These are phyloP conservation scores for Tetranychus cinnabarinus DNA, from an alignment of 1,140 invertebrate genomes.

Conservation along the genomic window DNA sequence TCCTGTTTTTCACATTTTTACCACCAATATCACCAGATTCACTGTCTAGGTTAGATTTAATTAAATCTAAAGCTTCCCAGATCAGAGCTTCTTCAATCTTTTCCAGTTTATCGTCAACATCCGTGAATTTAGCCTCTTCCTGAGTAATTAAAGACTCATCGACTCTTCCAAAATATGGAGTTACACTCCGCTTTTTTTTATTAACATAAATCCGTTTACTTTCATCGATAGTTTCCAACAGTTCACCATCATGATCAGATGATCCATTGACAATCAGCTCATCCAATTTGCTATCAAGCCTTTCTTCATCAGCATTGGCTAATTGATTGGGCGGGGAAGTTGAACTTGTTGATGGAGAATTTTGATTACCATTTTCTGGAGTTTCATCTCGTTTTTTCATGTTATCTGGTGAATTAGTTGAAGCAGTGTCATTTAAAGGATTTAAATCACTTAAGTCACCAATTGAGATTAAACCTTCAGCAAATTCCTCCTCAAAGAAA, in stretches of 20 bases:
- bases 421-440: too few species aligned
- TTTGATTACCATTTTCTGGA: too few species aligned
- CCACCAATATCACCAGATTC: background rate
- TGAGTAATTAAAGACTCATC: background rate
- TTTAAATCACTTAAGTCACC: too few species aligned
- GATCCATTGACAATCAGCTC: background rate
- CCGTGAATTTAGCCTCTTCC: background rate
- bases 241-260: background rate
- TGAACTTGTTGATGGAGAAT: too few species aligned
- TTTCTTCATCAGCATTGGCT: too few species aligned
- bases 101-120: constrained; percentile 4
- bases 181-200: background rate
- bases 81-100: constrained; percentile 8
- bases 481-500: too few species aligned
- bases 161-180: background rate
- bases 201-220: background rate
- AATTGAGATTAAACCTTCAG: too few species aligned
- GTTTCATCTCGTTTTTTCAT: too few species aligned
- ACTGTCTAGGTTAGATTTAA: background rate
- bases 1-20: background rate
- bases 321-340: too few species aligned
- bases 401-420: too few species aligned
- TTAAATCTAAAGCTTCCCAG: constrained; percentile 6
- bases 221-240: background rate
- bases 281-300: background rate